A percentile compares a stretch with the other conserved stretches of the same genome.
phyloP scores from a whole-genome alignment of 2,113 vertebrate genomes.

The Oplegnathus fasciatus region DNA sequence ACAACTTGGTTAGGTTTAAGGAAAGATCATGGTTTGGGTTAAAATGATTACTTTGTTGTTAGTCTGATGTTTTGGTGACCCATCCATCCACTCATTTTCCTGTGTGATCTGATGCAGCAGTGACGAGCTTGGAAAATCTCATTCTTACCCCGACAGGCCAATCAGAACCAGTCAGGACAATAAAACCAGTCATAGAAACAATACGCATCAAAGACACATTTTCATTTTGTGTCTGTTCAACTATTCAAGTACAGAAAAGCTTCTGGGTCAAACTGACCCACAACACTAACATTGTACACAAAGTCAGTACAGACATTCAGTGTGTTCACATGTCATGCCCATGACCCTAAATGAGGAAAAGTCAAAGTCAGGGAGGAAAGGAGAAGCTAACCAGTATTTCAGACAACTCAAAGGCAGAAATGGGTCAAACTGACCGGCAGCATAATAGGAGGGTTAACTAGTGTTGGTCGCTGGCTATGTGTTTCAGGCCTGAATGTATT shows the following conservation, averaged over 20 bases:
- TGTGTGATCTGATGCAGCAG: too few relatives aligned
- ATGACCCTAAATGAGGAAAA: background rate
- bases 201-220: slow-evolving; percentile 1
- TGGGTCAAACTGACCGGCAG: background rate
- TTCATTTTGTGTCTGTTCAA: slow-evolving; percentile 7
- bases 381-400: background rate
- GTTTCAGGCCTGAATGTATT: slow-evolving; percentile 50
- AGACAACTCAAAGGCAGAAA: slow-evolving; percentile 7
- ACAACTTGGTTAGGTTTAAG: too few relatives aligned
- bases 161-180: too few relatives aligned
- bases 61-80: too few relatives aligned
- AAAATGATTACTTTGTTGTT: too few relatives aligned
- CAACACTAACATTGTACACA: background rate
- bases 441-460: slow-evolving; percentile 27
- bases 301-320: background rate
- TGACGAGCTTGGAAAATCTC: too few relatives aligned
- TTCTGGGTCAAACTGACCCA: background rate
- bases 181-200: background rate
- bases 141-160: too few relatives aligned
- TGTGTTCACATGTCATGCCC: background rate
- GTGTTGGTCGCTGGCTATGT: slow-evolving; percentile 22
- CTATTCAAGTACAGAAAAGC: too few relatives aligned
- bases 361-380: background rate
- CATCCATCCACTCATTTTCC: too few relatives aligned
- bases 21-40: too few relatives aligned